These are phyloP conservation scores for Drosophila barbarae DNA, from an alignment of 2,888 invertebrate genomes.

Conservation along the genomic window DNA sequence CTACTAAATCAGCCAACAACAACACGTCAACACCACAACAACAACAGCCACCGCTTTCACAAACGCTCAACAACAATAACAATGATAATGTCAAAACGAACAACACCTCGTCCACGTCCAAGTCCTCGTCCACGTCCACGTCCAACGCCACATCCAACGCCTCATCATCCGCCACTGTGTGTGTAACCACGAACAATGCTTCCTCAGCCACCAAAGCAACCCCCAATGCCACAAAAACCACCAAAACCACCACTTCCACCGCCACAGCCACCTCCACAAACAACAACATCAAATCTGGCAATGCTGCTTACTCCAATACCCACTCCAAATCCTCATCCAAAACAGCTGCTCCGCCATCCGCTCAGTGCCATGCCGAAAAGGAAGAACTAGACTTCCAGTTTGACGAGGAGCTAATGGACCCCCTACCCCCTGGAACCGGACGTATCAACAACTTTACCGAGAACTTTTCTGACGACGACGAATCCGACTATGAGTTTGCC, in stretches of 20 bases:
- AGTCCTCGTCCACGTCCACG: conserved; percentile 50
- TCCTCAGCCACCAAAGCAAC: conserved; percentile 48
- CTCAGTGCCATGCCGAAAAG: conserved; percentile 80
- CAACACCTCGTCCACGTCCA: conserved; percentile 54
- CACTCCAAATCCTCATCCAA: conserved; percentile 74
- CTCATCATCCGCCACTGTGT: conserved; percentile 42
- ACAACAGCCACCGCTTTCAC: conserved; percentile 70
- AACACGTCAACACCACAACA: conserved; percentile 60
- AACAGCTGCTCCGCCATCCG: conserved; percentile 74
- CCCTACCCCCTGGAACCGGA: conserved; percentile 84
- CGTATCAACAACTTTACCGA: conserved; percentile 88
- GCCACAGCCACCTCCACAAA: conserved; percentile 33
- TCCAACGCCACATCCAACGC: conserved; percentile 53
- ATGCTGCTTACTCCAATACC: conserved; percentile 66
- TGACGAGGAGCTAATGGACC: conserved; percentile 93
- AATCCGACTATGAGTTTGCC: conserved; percentile 92
- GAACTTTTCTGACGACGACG: conserved; percentile 89
- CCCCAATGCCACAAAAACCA: conserved; percentile 46
- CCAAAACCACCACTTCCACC: conserved; percentile 41
- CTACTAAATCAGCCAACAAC: conserved; percentile 74
- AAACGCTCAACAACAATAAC: conserved; percentile 68
- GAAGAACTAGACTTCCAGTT: conserved; percentile 98
- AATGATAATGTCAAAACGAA: conserved; percentile 58
- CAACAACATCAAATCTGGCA: conserved; percentile 57
- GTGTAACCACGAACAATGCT: conserved; percentile 50